phyloP scores from a whole-genome alignment of 2,797 vertebrate species.

The Trematomus bernacchii region DNA sequence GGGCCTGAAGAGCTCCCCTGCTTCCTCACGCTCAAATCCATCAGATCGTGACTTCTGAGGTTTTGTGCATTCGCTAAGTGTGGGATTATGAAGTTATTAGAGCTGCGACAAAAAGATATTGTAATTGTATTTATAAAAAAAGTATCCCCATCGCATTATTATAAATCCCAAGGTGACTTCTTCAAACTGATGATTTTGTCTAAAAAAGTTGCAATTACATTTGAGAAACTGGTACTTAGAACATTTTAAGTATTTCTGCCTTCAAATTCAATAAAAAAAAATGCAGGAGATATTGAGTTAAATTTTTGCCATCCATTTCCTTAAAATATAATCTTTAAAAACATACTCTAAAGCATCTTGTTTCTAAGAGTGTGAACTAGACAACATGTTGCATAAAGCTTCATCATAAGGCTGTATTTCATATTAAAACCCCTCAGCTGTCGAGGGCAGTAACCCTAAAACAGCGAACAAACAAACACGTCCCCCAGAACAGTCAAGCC shows the following conservation, averaged over 20 bases:
- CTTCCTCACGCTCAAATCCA: slow-evolving; percentile 4
- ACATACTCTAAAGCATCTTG: slow-evolving; percentile 20
- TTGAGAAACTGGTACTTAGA: neutral
- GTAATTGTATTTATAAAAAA: neutral
- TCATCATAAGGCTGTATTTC: slow-evolving; percentile 11
- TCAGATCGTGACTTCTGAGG: slow-evolving; percentile 9
- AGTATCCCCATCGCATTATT: neutral
- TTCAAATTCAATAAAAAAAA: neutral
- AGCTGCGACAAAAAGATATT: neutral
- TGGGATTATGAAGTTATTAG: neutral
- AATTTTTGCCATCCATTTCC: slow-evolving; percentile 1
- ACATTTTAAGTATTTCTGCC: neutral
- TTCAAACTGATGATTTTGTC: neutral
- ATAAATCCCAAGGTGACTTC: neutral
- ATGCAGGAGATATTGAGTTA: neutral
- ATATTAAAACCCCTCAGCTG: slow-evolving; percentile 17
- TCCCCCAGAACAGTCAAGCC: slow-evolving; percentile 13
- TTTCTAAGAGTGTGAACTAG: slow-evolving; percentile 11
- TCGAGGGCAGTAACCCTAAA: slow-evolving; percentile 1
- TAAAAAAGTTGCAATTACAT: neutral
- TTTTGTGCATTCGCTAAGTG: neutral
- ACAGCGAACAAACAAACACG: slow-evolving; percentile 17
- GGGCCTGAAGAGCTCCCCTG: slow-evolving; percentile 26
- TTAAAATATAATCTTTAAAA: slow-evolving; percentile 1
- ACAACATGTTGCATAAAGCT: slow-evolving; percentile 10